A percentile compares a stretch with the other conserved stretches of the same genome.
Conservation (phyloP, 2,888 invertebrate species). For the Metacarcinus magister region DNA sequence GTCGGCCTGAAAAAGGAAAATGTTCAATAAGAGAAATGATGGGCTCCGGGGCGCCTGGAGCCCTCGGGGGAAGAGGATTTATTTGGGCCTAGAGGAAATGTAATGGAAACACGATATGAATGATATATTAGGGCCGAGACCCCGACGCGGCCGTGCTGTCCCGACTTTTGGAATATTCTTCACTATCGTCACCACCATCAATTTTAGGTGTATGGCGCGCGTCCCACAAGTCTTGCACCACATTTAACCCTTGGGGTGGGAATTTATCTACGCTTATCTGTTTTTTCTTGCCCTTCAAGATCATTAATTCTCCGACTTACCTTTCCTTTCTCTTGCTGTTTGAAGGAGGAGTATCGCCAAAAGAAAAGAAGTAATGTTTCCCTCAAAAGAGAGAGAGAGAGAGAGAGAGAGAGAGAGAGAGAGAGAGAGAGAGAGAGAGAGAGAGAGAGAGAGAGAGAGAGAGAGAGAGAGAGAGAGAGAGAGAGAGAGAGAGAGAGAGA, state of each 20-base stretch:
- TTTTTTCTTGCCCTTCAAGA: conserved; percentile 50
- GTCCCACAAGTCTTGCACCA: conserved; percentile 71
- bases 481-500: conserved; percentile 54
- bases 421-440: conserved; percentile 61
- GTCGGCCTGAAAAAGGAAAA: conserved; percentile 81
- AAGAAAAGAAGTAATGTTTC: not conserved
- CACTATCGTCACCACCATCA: conserved; percentile 80
- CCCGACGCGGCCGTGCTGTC: conserved; percentile 74
- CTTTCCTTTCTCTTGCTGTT: conserved; percentile 6
- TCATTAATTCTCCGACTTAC: conserved; percentile 63
- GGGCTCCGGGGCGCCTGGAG: conserved; percentile 71
- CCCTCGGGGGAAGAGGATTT: conserved; percentile 78
- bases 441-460: conserved; percentile 59
- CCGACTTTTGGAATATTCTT: conserved; percentile 73
- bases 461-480: conserved; percentile 56
- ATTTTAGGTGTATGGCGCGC: conserved; percentile 75
- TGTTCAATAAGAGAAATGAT: conserved; percentile 81
- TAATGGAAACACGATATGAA: conserved; percentile 81
- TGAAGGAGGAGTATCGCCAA: not conserved
- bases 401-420: conserved; percentile 56
- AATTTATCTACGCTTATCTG: conserved; percentile 54
- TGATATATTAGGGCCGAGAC: conserved; percentile 79
- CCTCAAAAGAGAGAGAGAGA: conserved; percentile 16
- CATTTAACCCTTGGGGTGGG: conserved; percentile 54
- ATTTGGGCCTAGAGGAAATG: conserved; percentile 80